phyloP scores from a whole-genome alignment of 1,140 invertebrate species.

The Leptonema lineaticorne region DNA sequence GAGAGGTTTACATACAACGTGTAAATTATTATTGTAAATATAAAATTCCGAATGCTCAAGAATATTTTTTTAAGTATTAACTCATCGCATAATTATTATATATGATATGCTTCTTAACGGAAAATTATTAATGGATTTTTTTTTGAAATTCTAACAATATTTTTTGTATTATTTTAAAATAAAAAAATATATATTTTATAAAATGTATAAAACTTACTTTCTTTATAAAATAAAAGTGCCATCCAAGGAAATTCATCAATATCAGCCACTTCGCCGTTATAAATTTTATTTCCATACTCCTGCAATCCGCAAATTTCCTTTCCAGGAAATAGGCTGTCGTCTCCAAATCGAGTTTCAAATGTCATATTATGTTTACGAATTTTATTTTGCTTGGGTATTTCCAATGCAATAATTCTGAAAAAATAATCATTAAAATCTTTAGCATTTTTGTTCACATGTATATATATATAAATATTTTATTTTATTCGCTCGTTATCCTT shows the following conservation, averaged over 20 bases:
- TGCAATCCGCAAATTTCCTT: slow-evolving; percentile 5
- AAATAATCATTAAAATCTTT: not conserved
- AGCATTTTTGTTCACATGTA: no score
- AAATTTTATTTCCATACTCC: slow-evolving; percentile 4
- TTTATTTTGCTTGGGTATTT: not conserved
- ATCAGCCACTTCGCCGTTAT: slow-evolving; percentile 10
- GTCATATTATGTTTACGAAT: not conserved
- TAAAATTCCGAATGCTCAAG: not conserved
- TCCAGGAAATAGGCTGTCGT: not conserved
- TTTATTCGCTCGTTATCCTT: no score
- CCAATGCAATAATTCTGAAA: slow-evolving; percentile 1
- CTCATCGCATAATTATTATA: not conserved
- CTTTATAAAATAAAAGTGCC: slow-evolving; percentile 17
- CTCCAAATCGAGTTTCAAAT: not conserved
- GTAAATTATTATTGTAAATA: not conserved
- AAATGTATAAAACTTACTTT: not conserved
- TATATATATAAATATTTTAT: no score
- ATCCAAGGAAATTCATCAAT: slow-evolving; percentile 25
- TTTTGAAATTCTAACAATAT: not conserved
- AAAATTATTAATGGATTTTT: no score
- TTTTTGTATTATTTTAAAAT: not conserved
- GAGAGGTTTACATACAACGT: not conserved
- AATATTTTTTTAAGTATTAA: not conserved
- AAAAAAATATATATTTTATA: not conserved
- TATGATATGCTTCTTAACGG: no score